Conservation (phyloP, 2,113 vertebrate genomes). For the Myanophis thanlyinensis region DNA sequence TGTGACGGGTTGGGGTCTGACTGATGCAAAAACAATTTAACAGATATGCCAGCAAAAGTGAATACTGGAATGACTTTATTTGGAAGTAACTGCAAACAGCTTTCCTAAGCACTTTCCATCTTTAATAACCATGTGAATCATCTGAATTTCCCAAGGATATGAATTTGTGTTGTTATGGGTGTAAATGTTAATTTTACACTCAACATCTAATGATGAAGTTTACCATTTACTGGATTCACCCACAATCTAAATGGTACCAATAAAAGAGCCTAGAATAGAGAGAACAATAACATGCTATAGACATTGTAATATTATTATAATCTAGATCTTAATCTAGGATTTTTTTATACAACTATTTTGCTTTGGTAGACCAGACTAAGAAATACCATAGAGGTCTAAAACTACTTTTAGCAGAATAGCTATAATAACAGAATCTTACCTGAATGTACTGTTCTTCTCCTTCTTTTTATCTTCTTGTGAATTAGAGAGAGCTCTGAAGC, state of each 20-base stretch:
- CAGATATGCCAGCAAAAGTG: background rate
- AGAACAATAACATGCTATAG: background rate
- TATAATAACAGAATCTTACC: background rate
- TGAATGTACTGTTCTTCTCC: background rate
- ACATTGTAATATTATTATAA: background rate
- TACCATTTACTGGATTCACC: too few relatives aligned
- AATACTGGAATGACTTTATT: background rate
- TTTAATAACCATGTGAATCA: background rate
- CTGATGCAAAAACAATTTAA: background rate
- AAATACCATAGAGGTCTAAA: background rate
- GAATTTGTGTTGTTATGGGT: background rate
- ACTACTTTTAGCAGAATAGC: background rate
- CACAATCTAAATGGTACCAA: background rate
- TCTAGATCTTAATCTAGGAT: background rate
- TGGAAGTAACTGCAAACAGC: background rate
- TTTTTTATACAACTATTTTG: background rate
- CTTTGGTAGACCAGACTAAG: background rate
- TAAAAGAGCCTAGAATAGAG: background rate
- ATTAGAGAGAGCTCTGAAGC: background rate
- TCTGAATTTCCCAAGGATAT: background rate
- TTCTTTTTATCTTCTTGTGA: background rate
- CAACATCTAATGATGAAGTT: background rate
- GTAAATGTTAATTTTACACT: background rate
- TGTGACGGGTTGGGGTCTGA: background rate
- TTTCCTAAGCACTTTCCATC: background rate